Evolutionary conservation across 2,888 invertebrate genomes (phyloP).

Genomic region (Tipula confusa): DNA sequence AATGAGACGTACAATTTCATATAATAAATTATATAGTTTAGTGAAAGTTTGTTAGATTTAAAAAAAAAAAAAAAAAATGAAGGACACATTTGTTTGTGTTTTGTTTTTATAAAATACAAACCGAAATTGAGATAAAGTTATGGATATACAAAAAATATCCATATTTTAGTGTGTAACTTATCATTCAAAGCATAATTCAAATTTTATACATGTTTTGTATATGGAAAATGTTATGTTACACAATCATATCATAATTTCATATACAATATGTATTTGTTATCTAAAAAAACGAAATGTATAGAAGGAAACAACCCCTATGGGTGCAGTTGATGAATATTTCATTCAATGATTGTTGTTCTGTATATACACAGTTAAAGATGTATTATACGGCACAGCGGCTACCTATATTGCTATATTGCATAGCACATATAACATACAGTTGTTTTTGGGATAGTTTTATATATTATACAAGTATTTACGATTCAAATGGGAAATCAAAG

Average conservation of each 20-base stretch:
- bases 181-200: constrained; percentile 28
- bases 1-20: neutral
- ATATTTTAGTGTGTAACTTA: neutral
- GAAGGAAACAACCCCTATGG: constrained; percentile 15
- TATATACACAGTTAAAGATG: neutral
- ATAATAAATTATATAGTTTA: constrained; percentile 25
- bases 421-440: neutral
- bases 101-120: neutral
- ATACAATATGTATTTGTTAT: neutral
- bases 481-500: constrained; percentile 25
- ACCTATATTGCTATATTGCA: no score
- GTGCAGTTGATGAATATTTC: constrained; percentile 29
- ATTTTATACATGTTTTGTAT: constrained; percentile 20
- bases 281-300: neutral
- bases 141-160: neutral
- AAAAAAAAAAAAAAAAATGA: neutral
- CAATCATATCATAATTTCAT: constrained; percentile 27
- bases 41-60: neutral
- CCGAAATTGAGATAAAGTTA: neutral
- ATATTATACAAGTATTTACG: neutral
- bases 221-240: neutral
- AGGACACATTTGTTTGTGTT: neutral
- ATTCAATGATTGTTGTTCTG: constrained; percentile 28
- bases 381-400: neutral
- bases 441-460: neutral